These are phyloP conservation scores for Acronicta leporina DNA, from an alignment of 2,888 invertebrate genomes.

Conservation along the genomic window DNA sequence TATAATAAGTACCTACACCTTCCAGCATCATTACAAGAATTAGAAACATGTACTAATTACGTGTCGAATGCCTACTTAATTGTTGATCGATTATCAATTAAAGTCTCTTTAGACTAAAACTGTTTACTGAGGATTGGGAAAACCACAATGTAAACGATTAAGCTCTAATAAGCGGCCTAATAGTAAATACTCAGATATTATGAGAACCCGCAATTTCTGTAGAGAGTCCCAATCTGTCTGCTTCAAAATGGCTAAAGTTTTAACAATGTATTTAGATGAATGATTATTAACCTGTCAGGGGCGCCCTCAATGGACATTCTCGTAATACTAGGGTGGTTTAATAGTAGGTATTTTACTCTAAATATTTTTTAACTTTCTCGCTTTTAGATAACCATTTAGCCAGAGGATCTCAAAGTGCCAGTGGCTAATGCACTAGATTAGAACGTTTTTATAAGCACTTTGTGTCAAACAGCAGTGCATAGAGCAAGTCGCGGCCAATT, in stretches of 20 bases:
- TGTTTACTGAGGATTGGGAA: conserved; percentile 27
- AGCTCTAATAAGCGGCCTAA: conserved; percentile 21
- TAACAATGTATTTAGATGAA: conserved; percentile 53
- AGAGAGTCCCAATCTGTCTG: conserved; percentile 40
- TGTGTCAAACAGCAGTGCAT: conserved; percentile 56
- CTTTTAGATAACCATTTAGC: conserved; percentile 22
- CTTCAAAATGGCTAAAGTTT: conserved; percentile 53
- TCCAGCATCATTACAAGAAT: no score
- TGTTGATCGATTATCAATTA: conserved; percentile 9
- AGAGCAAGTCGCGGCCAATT: conserved; percentile 68
- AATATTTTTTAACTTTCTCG: conserved; percentile 35
- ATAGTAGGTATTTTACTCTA: conserved; percentile 16
- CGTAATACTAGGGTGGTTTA: conserved; percentile 18
- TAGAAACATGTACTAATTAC: neutral
- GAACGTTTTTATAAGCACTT: conserved; percentile 63
- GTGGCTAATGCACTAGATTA: conserved; percentile 47
- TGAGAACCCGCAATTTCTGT: conserved; percentile 35
- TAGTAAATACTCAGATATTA: conserved; percentile 41
- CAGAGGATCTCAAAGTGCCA: conserved; percentile 26
- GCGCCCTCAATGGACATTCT: conserved; percentile 31
- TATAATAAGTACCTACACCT: neutral
- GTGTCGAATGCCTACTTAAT: conserved; percentile 2
- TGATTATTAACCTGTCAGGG: conserved; percentile 53
- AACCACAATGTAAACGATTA: conserved; percentile 26
- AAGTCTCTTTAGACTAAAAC: neutral